Evolutionary conservation across 2,113 vertebrate species (phyloP), one percentile per base, ranked within the genome.

Genomic region (Callipepla californica): DNA sequence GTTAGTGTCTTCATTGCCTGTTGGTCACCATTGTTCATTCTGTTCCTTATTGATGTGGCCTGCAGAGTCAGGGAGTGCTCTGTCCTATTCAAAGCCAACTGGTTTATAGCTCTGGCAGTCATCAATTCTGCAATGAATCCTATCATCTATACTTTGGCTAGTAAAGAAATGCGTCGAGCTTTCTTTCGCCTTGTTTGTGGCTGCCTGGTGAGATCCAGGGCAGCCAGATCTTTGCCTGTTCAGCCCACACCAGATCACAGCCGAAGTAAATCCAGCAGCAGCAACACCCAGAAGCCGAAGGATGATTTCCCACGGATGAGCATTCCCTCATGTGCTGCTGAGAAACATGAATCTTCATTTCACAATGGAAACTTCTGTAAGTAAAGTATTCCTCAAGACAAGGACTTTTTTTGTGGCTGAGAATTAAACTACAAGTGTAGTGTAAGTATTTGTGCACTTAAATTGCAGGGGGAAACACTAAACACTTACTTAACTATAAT

Each of bases 81-180:
- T 3, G 61, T 99, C 86, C 97, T 99, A 23, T 98, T 98, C 93
- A 96, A 98, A 81, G 98, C 98, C 2, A 96, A 98, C 70, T 99
- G 99, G 98, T 99, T 99, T 94, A 98, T 99, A 42, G 97, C 96
- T 9, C 82, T 99, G 91, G 99, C 99, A 0, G 98, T 99, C 80
- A 98, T 99, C 88, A 99, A 99, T 96, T 99, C 99, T 0, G 99
- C 98, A 74, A 98, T 99, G 98, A 99, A 99, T 88, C 99, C 99
- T 0, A 51, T 99, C 74, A 99, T 99, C 95, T 99, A 99, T 96
- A 99, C 98, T 0, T 97, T 99, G 96, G 99, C 99, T 74, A 99
- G 99, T 95, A 98, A 98, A 66, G 99, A 99, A 96, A 99, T 99
- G 99, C 98, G 99, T 11, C 96, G 98, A 5, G 98, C 98, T 65